phyloP scores from a whole-genome alignment of 92 coral and sea anemone genomes.

The Montipora capitata region DNA sequence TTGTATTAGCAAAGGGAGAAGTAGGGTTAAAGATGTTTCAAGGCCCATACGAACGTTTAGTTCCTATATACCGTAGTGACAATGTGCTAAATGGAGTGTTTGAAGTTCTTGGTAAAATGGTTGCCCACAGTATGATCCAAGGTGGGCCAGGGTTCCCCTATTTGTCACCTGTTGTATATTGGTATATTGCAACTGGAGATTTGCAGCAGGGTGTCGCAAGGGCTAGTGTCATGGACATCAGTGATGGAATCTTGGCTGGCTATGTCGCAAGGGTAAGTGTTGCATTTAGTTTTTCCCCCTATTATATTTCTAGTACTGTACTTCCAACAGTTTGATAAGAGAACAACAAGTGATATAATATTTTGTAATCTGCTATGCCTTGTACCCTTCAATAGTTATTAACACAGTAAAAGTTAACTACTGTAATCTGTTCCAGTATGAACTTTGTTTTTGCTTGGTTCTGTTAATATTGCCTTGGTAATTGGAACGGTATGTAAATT shows the following conservation, averaged over 20 bases:
- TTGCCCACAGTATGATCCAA: slow-evolving; percentile 75
- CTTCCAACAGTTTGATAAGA: no score
- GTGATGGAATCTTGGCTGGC: no score
- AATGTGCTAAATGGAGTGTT: slow-evolving; percentile 57
- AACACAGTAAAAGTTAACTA: no score
- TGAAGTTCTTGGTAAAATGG: slow-evolving; percentile 69
- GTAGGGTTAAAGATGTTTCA: slow-evolving; percentile 46
- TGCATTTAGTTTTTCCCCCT: neutral
- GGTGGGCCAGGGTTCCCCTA: slow-evolving; percentile 78
- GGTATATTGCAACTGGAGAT: slow-evolving; percentile 24
- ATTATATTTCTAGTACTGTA: no score
- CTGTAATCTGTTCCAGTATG: neutral
- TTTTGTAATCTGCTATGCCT: neutral
- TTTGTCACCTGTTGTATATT: slow-evolving; percentile 63
- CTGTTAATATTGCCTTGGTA: neutral
- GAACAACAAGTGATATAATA: no score
- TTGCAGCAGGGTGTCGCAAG: no score
- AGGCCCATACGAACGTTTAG: slow-evolving; percentile 46
- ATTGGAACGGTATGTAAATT: neutral
- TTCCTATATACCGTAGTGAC: slow-evolving; percentile 66
- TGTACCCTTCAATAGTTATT: neutral
- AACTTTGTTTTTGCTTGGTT: neutral
- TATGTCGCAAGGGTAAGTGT: no score
- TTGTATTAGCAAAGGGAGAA: slow-evolving; percentile 34
- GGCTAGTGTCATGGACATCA: no score